phyloP scores from a whole-genome alignment of 2,888 invertebrate genomes.

The Drosophila heteroneura region DNA sequence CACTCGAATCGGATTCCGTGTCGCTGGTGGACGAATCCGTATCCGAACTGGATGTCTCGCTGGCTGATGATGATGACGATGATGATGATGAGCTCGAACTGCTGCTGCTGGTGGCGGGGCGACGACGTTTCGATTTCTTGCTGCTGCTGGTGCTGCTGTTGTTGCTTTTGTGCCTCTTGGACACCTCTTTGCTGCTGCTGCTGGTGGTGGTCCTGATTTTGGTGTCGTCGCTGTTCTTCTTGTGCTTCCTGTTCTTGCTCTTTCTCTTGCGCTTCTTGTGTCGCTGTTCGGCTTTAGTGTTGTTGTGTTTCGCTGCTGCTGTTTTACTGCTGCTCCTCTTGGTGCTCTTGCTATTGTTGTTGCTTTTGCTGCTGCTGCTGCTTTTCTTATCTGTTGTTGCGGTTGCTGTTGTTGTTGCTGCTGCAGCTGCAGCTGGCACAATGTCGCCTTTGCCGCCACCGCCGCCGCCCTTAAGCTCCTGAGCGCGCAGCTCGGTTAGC shows the following conservation, averaged over 20 bases:
- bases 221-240: conserved; percentile 38
- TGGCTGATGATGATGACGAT: conserved; percentile 37
- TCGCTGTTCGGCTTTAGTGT: conserved; percentile 58
- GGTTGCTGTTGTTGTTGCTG: conserved; percentile 26
- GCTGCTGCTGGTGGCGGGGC: conserved; percentile 52
- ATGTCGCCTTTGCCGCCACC: conserved; percentile 10
- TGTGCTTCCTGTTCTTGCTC: conserved; percentile 68
- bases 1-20: conserved; percentile 82
- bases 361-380: conserved; percentile 31
- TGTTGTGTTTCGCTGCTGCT: conserved; percentile 52
- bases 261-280: conserved; percentile 69
- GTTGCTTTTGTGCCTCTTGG: conserved; percentile 37
- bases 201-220: conserved; percentile 31
- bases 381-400: conserved; percentile 33
- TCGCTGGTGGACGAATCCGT: conserved; percentile 40
- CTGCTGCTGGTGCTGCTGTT: conserved; percentile 56
- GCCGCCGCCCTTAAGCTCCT: conserved; percentile 87
- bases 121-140: conserved; percentile 73
- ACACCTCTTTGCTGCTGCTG: conserved; percentile 25
- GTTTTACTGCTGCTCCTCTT: conserved; percentile 40
- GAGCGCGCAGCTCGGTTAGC: conserved; percentile 91
- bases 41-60: conserved; percentile 31
- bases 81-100: conserved; percentile 35
- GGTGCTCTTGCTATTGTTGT: conserved; percentile 38
- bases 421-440: conserved; percentile 21